Percentiles rank a stretch among this genome's conserved stretches.
Evolutionary conservation across 2,888 invertebrate species (phyloP).

Genomic region (Acanthosepion pharaonis): DNA sequence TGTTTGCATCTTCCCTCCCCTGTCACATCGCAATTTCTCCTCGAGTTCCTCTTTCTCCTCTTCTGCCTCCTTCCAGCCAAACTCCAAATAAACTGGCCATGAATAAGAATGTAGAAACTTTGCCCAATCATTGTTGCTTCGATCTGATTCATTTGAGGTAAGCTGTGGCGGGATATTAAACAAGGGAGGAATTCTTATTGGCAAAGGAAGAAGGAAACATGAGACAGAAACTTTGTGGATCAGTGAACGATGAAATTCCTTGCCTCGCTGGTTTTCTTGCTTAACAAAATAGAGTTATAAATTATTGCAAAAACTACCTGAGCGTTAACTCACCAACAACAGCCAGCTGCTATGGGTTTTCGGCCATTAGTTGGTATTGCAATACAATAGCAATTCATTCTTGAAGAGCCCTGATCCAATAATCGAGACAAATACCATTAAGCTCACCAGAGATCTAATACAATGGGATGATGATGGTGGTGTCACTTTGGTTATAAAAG

Average conservation of each 20-base stretch:
- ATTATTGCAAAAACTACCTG: slow-evolving; percentile 38
- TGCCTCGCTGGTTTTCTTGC: slow-evolving; percentile 35
- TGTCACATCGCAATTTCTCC: not conserved
- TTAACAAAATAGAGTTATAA: slow-evolving; percentile 46
- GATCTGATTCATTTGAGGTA: not conserved
- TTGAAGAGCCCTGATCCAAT: slow-evolving; percentile 24
- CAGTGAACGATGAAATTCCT: slow-evolving; percentile 41
- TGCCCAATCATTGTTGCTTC: not conserved
- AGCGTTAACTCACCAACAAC: slow-evolving; percentile 44
- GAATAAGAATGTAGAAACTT: slow-evolving; percentile 6
- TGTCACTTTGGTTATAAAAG: too few relatives aligned
- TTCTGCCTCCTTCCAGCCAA: not conserved
- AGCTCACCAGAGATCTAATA: not conserved
- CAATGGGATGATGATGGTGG: not conserved
- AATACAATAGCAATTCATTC: slow-evolving; percentile 40
- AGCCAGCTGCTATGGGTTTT: slow-evolving; percentile 18
- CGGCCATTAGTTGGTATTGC: slow-evolving; percentile 33
- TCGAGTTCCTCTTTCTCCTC: not conserved
- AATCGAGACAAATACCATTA: not conserved
- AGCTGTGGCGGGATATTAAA: not conserved
- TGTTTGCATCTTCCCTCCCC: not conserved
- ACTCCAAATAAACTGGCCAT: slow-evolving; percentile 9
- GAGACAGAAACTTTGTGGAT: slow-evolving; percentile 42
- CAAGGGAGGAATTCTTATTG: not conserved
- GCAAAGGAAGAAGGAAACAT: not conserved